These are phyloP conservation scores for Aurelia aurita complex sp. Pacific DNA, from an alignment of 30 jellyfish, hydroid and myxozoan genomes.

Conservation along the genomic window DNA sequence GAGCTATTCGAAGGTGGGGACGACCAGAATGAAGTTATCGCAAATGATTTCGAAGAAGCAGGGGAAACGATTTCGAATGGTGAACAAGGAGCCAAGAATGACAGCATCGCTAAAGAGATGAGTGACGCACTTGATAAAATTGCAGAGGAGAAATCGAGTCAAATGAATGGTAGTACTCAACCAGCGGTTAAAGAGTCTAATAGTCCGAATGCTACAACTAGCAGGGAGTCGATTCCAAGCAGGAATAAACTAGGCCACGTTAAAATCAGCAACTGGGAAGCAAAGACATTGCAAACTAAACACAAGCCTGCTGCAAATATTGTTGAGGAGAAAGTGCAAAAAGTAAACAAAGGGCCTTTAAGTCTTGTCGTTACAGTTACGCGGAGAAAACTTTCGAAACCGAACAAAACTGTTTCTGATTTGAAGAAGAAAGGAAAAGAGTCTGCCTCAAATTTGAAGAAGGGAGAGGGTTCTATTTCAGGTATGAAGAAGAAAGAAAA, in stretches of 20 bases:
- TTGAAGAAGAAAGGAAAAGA: not conserved
- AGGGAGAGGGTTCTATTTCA: not conserved
- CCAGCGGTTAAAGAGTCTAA: not conserved
- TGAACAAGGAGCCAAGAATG: not conserved
- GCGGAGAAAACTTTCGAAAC: not conserved
- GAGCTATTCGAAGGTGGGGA: slow-evolving; percentile 35
- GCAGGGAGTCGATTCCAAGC: not conserved
- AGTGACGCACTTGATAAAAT: slow-evolving; percentile 7
- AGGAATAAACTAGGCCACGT: not conserved
- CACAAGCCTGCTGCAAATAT: not conserved
- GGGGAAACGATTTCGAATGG: slow-evolving; percentile 17
- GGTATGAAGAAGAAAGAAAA: not conserved
- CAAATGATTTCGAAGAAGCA: slow-evolving; percentile 50
- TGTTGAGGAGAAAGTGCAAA: slow-evolving; percentile 13
- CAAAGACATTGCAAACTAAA: not conserved
- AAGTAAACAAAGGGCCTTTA: slow-evolving; percentile 44
- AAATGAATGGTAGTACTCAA: not conserved
- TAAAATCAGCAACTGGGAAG: not conserved
- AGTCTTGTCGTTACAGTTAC: slow-evolving; percentile 36
- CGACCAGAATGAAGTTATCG: slow-evolving; percentile 48
- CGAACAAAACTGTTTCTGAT: not conserved
- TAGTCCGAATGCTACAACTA: not conserved
- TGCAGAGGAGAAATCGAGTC: slow-evolving; percentile 8
- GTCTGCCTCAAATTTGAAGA: not conserved
- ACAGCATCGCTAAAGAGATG: not conserved